phyloP scores from a whole-genome alignment of 2,113 vertebrate species.

The human (Homo sapiens) region GRCh38 chr12:51696001-51696500 shows the following conservation, averaged over 20 bases:
- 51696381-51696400: not conserved
- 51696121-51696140: conserved; percentile 31
- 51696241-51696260: not conserved
- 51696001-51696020: conserved; percentile 15
- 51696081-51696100: not conserved
- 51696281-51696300: not conserved
- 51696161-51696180: not conserved
- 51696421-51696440: not conserved
- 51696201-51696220: not conserved
- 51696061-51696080: conserved; percentile 32
- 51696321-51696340: not conserved
- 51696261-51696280: not conserved
- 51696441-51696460: not conserved
- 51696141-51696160: not conserved
- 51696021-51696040: not conserved
- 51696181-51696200: not conserved
- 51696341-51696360: conserved; percentile 19
- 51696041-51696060: not conserved
- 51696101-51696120: not conserved
- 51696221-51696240: not conserved
- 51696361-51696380: not conserved
- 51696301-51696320: conserved; percentile 22
- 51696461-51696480: not conserved
- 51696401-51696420: conserved; percentile 24
- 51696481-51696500: not conserved